Evolutionary conservation across 2,113 vertebrate genomes (phyloP).

Genomic region (Hippocampus zosterae): DNA sequence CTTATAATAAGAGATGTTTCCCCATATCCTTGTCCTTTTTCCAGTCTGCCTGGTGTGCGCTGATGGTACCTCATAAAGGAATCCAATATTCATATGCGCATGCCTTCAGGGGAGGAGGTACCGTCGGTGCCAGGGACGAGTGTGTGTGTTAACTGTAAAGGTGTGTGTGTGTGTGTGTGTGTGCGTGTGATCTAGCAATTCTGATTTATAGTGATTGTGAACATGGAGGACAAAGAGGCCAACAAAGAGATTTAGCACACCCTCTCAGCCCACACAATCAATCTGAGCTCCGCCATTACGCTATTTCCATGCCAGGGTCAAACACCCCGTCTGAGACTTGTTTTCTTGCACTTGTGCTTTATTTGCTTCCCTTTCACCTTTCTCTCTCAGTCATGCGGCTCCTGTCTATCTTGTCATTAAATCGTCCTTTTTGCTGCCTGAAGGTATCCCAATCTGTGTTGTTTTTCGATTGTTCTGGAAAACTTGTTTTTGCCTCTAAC

Average conservation of each 20-base stretch:
- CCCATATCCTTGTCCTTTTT: conserved; percentile 53
- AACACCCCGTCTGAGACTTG: conserved; percentile 39
- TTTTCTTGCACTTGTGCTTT: conserved; percentile 42
- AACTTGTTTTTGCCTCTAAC: conserved; percentile 44
- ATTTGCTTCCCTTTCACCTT: conserved; percentile 30
- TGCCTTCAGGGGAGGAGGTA: conserved; percentile 55
- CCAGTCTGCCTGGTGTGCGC: conserved; percentile 54
- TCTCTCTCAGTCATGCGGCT: conserved; percentile 10
- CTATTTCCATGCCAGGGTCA: conserved; percentile 47
- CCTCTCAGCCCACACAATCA: conserved; percentile 50
- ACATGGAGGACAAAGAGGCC: conserved; percentile 58
- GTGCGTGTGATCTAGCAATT: conserved; percentile 29
- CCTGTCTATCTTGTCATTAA: conserved; percentile 5
- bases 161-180: conserved; percentile 7
- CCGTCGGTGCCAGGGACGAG: conserved; percentile 36
- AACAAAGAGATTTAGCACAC: conserved; percentile 52
- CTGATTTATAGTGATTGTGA: conserved; percentile 54
- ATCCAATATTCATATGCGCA: conserved; percentile 66
- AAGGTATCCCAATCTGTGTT: background rate
- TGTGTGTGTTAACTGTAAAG: background rate
- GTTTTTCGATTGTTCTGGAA: conserved; percentile 1
- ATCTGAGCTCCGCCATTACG: conserved; percentile 34
- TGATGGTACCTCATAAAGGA: conserved; percentile 61
- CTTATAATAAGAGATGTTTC: conserved; percentile 47
- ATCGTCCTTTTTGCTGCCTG: background rate